A percentile compares a stretch with the other conserved stretches of the same genome.
These are phyloP conservation scores for Allolobophora icterica DNA, from an alignment of 2,888 invertebrate species.

Conservation along the genomic window DNA sequence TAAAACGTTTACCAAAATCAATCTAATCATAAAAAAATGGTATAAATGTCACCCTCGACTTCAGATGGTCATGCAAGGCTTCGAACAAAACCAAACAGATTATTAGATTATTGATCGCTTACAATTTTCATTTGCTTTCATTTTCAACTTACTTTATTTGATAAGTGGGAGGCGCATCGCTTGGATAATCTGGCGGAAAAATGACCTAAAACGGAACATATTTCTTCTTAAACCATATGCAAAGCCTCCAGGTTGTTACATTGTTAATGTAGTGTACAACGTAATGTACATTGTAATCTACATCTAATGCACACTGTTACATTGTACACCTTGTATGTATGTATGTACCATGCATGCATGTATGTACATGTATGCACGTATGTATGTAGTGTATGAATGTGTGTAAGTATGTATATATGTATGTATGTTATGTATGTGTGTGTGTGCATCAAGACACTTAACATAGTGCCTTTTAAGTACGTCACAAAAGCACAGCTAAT, in stretches of 20 bases:
- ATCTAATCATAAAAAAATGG: neutral
- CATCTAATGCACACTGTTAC: too few species aligned
- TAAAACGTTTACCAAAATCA: neutral
- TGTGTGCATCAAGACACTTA: too few species aligned
- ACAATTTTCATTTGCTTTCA: neutral
- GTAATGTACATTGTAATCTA: too few species aligned
- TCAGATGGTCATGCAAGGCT: neutral
- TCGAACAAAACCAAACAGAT: neutral
- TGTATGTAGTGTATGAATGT: too few species aligned
- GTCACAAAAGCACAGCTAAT: too few species aligned
- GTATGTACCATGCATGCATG: too few species aligned
- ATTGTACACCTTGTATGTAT: too few species aligned
- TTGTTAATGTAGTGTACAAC: too few species aligned
- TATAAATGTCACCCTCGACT: neutral
- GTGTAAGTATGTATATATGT: too few species aligned
- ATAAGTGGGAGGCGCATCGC: slow-evolving; percentile 72
- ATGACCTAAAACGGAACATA: slow-evolving; percentile 35
- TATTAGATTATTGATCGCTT: neutral
- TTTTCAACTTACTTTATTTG: slow-evolving; percentile 67
- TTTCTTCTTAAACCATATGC: neutral
- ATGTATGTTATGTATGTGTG: too few species aligned
- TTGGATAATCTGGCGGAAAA: slow-evolving; percentile 41
- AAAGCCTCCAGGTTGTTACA: neutral
- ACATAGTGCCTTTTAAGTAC: too few species aligned
- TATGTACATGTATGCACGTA: too few species aligned